Evolutionary conservation across 2,888 invertebrate species (phyloP), one percentile per base, ranked within the genome.

Genomic region (Helicoverpa assulta): DNA sequence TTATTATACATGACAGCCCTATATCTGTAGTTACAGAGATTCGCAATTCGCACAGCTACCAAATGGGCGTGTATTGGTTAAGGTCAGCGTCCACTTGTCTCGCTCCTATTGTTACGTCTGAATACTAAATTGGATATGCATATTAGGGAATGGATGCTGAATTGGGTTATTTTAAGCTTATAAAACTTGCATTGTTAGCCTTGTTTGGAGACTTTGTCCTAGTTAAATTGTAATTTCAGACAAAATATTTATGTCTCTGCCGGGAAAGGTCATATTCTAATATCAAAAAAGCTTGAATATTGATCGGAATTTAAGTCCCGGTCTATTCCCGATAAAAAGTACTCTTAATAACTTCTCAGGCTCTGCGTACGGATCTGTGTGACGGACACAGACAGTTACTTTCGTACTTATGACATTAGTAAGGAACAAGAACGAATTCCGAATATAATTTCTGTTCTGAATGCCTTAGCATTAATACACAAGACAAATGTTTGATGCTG

Each of bases 71-170:
- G 73, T 67, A 56, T 65, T 65, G 56, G 63, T 56, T 64, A 73
- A 78, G 81, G 83, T 83, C 75, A 62, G 57, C 70, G 54, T 63
- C 8, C 83, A 83, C 81, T 80, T 83, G 83, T 75, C 71, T 57
- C 52, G 33, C 19, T 70, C 57, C 50, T 75, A 80, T 82, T 83
- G 75, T 83, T 68, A 54, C 65, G 68, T 40, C 47, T 63, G 55
- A 70, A 21, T 65, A 10, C 58, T 66, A 43, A 55, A 29, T 61
- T 72, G 58, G 47, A 21, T 50, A 18, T 58, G 29, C 73, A 29
- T 29, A 53, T 5, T 19, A 72, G 21, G 33, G n/a, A n/a, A n/a
- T n/a, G n/a, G n/a, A n/a, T n/a, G n/a, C 55, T 16, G 43, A 8
- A 21, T 40, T 12, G 14, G 21, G 37, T 52, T 67, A 59, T 51